phyloP scores from a whole-genome alignment of 2,888 invertebrate genomes.

The Lepidocyrtinus sp. region DNA sequence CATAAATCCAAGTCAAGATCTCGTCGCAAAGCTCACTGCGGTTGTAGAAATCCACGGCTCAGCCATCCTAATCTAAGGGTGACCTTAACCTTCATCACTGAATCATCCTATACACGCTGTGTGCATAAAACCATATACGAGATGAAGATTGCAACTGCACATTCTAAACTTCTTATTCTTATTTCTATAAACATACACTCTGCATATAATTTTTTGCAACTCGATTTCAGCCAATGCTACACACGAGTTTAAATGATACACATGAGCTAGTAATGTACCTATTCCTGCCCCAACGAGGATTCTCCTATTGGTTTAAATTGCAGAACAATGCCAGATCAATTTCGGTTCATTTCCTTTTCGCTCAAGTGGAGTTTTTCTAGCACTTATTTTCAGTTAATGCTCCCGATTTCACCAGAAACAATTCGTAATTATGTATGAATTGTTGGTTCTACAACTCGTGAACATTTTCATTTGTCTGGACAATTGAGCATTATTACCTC shows the following conservation, averaged over 20 bases:
- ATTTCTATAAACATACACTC: not conserved
- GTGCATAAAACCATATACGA: not conserved
- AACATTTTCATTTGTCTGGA: too few species aligned
- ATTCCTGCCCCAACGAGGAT: not conserved
- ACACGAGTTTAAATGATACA: not conserved
- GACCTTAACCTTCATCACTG: slow-evolving; percentile 44
- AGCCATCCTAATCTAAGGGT: slow-evolving; percentile 25
- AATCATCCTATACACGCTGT: slow-evolving; percentile 9
- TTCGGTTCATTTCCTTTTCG: not conserved
- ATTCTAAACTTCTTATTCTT: not conserved
- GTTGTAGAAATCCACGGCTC: too few species aligned
- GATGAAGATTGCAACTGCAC: not conserved
- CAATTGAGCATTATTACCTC: too few species aligned
- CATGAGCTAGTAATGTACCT: not conserved
- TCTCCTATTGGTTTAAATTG: not conserved
- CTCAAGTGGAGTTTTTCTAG: not conserved
- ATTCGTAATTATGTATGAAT: too few species aligned
- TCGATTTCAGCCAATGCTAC: not conserved
- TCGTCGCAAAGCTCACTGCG: not conserved
- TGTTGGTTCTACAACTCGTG: too few species aligned
- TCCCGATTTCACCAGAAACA: too few species aligned
- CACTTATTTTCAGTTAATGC: too few species aligned
- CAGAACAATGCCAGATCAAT: not conserved
- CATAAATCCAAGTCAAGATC: not conserved
- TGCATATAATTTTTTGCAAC: not conserved